A percentile compares a stretch with the other conserved stretches of the same genome.
Evolutionary conservation across 2,888 invertebrate species (phyloP).

Genomic region (Sinhomidia bicolor): DNA sequence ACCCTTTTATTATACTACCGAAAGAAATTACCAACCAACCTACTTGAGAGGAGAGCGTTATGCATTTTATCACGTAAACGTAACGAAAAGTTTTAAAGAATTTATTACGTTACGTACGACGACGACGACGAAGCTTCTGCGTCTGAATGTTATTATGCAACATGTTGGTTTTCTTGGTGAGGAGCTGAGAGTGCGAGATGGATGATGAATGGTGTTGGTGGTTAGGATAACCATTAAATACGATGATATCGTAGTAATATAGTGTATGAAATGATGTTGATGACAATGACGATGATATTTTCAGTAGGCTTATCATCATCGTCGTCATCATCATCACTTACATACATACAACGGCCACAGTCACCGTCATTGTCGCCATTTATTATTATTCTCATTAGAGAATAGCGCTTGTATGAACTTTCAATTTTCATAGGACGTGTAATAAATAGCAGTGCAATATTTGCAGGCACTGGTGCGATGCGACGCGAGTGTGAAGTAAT

Average conservation of each 20-base stretch:
- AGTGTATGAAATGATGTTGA: conserved; percentile 1
- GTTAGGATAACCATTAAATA: neutral
- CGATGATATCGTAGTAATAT: neutral
- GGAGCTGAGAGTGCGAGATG: neutral
- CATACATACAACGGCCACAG: neutral
- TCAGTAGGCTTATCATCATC: conserved; percentile 11
- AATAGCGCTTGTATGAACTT: neutral
- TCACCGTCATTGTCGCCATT: conserved; percentile 34
- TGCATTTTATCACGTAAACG: conserved; percentile 12
- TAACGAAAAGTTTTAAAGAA: neutral
- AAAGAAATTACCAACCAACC: too few relatives aligned
- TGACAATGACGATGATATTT: conserved; percentile 10
- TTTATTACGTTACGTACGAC: neutral
- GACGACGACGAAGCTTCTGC: too few relatives aligned
- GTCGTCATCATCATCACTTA: neutral
- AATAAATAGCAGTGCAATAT: neutral
- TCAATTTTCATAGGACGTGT: neutral
- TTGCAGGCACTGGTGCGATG: neutral
- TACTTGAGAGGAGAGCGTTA: neutral
- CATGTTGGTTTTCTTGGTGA: conserved; percentile 10
- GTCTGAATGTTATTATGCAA: conserved; percentile 25
- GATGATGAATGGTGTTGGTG: neutral
- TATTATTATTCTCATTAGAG: conserved; percentile 33
- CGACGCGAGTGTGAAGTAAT: neutral
- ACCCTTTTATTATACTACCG: neutral